These are phyloP conservation scores for Periphyllus acericola DNA, from an alignment of 2,888 invertebrate genomes.

Conservation along the genomic window DNA sequence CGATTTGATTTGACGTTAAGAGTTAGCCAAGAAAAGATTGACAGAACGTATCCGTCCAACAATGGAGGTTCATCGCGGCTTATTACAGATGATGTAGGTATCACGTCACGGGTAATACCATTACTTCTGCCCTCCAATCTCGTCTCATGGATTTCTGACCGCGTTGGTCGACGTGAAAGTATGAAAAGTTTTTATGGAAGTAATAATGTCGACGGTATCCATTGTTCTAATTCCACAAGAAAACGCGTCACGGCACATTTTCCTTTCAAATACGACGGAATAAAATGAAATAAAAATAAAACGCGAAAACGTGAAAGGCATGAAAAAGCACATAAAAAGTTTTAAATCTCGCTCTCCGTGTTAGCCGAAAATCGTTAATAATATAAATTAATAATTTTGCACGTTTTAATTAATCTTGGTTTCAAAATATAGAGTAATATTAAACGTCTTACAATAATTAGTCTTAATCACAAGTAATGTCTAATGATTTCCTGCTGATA, in stretches of 20 bases:
- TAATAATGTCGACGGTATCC: background rate
- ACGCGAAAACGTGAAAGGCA: background rate
- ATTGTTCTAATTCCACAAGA: background rate
- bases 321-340: background rate
- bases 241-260: background rate
- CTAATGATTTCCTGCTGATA: no score
- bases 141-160: background rate
- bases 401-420: no score
- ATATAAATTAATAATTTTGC: no score
- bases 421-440: no score
- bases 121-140: background rate
- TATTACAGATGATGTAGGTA: no score
- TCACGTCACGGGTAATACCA: background rate
- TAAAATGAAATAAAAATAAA: background rate
- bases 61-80: no score
- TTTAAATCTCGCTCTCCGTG: background rate
- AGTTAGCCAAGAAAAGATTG: no score
- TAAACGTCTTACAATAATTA: no score
- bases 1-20: no score
- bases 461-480: no score
- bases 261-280: background rate
- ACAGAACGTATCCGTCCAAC: no score
- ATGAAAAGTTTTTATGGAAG: background rate
- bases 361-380: no score
- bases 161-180: background rate